Evolutionary conservation across 2,113 vertebrate genomes (phyloP).

Genomic region (Dasyornis broadbenti): DNA sequence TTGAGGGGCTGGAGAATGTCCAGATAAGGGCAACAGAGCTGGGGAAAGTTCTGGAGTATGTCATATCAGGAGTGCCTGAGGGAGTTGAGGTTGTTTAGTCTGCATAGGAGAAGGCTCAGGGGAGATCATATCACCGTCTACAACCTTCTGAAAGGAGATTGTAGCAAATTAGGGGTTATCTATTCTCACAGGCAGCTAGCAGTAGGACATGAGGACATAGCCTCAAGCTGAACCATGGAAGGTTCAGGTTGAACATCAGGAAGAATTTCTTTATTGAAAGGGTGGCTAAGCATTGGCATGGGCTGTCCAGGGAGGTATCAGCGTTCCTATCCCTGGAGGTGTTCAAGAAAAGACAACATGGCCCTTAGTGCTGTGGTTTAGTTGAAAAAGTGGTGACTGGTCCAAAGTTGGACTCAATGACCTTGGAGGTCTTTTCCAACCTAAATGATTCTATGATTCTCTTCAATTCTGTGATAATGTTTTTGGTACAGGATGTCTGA

Average conservation of each 20-base stretch:
- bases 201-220: background rate
- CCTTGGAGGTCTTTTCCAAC: background rate
- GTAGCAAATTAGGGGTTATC: background rate
- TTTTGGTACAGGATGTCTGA: background rate
- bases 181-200: background rate
- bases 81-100: background rate
- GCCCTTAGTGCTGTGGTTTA: background rate
- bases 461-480: background rate
- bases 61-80: background rate
- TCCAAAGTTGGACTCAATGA: background rate
- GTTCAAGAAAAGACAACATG: background rate
- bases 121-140: rapidly evolving
- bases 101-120: background rate
- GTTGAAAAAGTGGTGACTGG: background rate
- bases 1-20: rapidly evolving
- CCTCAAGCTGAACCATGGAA: background rate
- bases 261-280: background rate
- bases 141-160: background rate
- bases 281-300: background rate
- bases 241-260: background rate
- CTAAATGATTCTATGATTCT: background rate
- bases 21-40: background rate
- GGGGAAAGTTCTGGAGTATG: background rate
- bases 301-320: background rate
- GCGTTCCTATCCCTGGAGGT: background rate